Percentiles rank a stretch among this genome's conserved stretches.
Conservation (phyloP, 2,888 invertebrate genomes). For the Penaeus monodon region DNA sequence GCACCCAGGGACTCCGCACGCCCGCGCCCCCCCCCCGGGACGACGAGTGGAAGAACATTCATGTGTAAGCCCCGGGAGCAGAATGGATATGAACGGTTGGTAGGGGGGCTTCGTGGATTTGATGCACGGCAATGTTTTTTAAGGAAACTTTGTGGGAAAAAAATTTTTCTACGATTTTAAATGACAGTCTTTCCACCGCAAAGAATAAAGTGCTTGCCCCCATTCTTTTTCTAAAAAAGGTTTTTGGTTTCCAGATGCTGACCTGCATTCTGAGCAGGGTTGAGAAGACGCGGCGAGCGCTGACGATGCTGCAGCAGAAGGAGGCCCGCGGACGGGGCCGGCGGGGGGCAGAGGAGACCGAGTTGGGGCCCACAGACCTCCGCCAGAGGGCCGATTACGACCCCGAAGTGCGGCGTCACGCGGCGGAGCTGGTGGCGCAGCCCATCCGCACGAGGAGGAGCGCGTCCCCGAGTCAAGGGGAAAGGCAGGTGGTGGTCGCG, state of each 20-base stretch:
- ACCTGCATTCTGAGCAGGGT: slow-evolving; percentile 97
- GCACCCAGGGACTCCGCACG: slow-evolving; percentile 66
- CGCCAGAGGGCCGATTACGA: slow-evolving; percentile 70
- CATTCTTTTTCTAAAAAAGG: not conserved
- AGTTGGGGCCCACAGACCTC: slow-evolving; percentile 57
- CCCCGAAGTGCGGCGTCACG: slow-evolving; percentile 71
- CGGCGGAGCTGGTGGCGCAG: slow-evolving; percentile 76
- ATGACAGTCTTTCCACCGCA: too few relatives aligned
- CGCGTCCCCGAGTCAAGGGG: slow-evolving; percentile 88
- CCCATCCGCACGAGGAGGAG: slow-evolving; percentile 86
- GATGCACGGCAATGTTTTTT: too few relatives aligned
- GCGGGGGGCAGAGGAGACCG: slow-evolving; percentile 69
- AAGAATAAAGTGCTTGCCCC: too few relatives aligned
- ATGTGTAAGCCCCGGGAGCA: slow-evolving; percentile 74
- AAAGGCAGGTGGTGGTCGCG: slow-evolving; percentile 80
- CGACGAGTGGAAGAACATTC: slow-evolving; percentile 94
- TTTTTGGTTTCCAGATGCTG: slow-evolving; percentile 78
- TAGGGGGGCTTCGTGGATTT: not conserved
- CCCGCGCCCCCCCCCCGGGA: slow-evolving; percentile 73
- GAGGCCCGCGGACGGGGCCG: slow-evolving; percentile 67
- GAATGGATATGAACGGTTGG: too few relatives aligned
- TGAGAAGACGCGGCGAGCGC: slow-evolving; percentile 92
- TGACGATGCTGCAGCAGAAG: slow-evolving; percentile 89
- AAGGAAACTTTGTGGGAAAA: too few relatives aligned
- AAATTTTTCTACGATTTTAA: too few relatives aligned